Percentiles rank a stretch among this genome's conserved stretches.
Conservation (phyloP, 2,113 vertebrate species). For the Amphiprion ocellaris region DNA sequence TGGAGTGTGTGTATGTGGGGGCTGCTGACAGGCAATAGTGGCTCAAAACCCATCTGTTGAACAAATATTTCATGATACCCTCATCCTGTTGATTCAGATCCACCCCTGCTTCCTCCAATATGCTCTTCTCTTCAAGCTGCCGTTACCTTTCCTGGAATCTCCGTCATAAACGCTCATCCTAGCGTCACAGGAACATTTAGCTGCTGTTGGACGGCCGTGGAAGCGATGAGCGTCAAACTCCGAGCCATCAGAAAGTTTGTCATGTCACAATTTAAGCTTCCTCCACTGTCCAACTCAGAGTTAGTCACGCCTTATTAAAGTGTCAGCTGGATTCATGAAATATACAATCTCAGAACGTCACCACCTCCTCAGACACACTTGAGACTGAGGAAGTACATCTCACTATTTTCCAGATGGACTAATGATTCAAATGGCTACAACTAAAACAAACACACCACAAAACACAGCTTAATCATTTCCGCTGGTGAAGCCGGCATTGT, state of each 20-base stretch:
- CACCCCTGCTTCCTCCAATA: slow-evolving; percentile 19
- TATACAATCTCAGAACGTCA: slow-evolving; percentile 27
- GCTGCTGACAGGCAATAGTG: not conserved
- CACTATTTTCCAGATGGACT: slow-evolving; percentile 21
- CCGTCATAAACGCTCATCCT: slow-evolving; percentile 12
- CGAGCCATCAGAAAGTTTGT: not conserved
- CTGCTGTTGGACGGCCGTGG: slow-evolving; percentile 26
- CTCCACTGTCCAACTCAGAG: not conserved
- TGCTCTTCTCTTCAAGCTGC: not conserved
- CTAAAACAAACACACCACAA: slow-evolving; percentile 48
- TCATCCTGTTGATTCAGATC: slow-evolving; percentile 21
- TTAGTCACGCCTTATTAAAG: no score
- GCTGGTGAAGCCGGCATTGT: slow-evolving; percentile 26
- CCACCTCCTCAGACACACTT: slow-evolving; percentile 16
- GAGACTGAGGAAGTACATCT: slow-evolving; percentile 17
- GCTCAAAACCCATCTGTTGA: slow-evolving; percentile 42
- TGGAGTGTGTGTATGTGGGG: slow-evolving; percentile 23
- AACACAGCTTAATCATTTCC: slow-evolving; percentile 42
- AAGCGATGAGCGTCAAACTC: not conserved
- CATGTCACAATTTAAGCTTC: not conserved
- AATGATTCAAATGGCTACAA: slow-evolving; percentile 37
- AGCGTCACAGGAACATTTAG: slow-evolving; percentile 48
- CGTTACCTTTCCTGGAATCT: slow-evolving; percentile 15
- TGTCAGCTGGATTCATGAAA: no score
- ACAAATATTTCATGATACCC: slow-evolving; percentile 41